Evolutionary conservation across 2,797 vertebrate genomes (phyloP).

Genomic region (Hippocampus kuda): DNA sequence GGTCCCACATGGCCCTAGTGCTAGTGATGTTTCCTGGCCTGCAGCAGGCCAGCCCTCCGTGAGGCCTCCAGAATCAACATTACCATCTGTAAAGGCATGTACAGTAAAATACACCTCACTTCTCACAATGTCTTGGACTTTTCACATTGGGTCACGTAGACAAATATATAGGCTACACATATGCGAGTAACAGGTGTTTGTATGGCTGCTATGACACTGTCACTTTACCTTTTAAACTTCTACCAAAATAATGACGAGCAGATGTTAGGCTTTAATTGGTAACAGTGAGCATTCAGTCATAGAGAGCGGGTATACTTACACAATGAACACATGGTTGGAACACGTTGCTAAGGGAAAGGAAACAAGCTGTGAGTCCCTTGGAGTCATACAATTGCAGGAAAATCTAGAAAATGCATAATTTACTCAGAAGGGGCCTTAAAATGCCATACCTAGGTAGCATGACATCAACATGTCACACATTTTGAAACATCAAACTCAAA

Average conservation of each 20-base stretch:
- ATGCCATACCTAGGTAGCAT: neutral
- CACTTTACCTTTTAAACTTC: slow-evolving; percentile 24
- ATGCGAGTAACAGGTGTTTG: slow-evolving; percentile 27
- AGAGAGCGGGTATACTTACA: slow-evolving; percentile 13
- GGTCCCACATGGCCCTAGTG: slow-evolving; percentile 78
- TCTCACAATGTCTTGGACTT: slow-evolving; percentile 29
- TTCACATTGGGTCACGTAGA: slow-evolving; percentile 25
- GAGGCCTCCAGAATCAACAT: slow-evolving; percentile 64
- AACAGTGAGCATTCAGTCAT: slow-evolving; percentile 22
- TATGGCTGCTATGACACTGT: slow-evolving; percentile 17
- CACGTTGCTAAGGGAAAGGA: neutral
- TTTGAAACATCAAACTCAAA: neutral
- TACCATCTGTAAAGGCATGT: slow-evolving; percentile 60
- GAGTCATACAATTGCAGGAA: neutral
- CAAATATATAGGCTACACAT: slow-evolving; percentile 19
- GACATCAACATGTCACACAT: neutral
- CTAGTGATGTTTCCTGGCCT: slow-evolving; percentile 70
- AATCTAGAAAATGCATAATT: slow-evolving; percentile 1
- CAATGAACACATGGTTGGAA: slow-evolving; percentile 11
- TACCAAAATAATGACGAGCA: slow-evolving; percentile 22
- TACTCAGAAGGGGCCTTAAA: neutral
- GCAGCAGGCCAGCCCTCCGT: slow-evolving; percentile 44
- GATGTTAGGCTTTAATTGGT: slow-evolving; percentile 32
- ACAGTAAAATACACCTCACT: slow-evolving; percentile 31
- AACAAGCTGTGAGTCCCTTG: neutral